Base-by-base conservation (phyloP, 1,140 invertebrate species). In the Cyphomyrmex costatus region DNA sequence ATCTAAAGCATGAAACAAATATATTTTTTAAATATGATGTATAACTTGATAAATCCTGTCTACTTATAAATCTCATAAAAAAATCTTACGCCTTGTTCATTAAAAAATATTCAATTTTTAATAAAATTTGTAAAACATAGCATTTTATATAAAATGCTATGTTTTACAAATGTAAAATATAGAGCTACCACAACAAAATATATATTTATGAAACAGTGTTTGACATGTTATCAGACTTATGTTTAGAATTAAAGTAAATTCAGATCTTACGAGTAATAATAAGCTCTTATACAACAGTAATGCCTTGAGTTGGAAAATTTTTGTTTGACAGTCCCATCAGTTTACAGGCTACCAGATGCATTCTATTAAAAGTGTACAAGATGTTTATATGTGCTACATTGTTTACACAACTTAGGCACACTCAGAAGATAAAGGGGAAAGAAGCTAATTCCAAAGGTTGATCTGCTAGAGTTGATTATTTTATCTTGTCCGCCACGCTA, bases 401-500 rank as follows among this genome's bases (percentile, higher is more conserved):
- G 24, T 36, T 76, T 56, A 65, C 1, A 30, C 58, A n/a, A 30
- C 3, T 65, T 33, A 63, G n/a, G 30, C 10, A 14, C 8, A 27
- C 16, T 61, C 1, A 3, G 3, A 63, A 42, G 36, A 63, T 42
- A 24, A 46, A 27, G 12, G 8, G 30, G 14, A 36, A 14, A 8
- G 19, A 51, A 65, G 12, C 8, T n/a, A 27, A 24, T 21, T 33
- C 12, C 30, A n/a, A 58, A 36, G 7, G 16, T 19, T 16, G 21
- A 36, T 42, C 19, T 46, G 5, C 27, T 36, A 24, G 19, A 14
- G 42, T 27, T 49, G 49, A 83, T 74, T 83, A 61, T 73, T 56
- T 83, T 83, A 83, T 74, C 68, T 83, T 27, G 42, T 42, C 7
- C 16, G 14, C 36, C n/a, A 42, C 24, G 30, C 33, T 14, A 60